Percentiles rank a stretch among this genome's conserved stretches.
These are phyloP conservation scores for Pipistrellus nathusii DNA, from an alignment of 2,797 vertebrate genomes.

Conservation along the genomic window DNA sequence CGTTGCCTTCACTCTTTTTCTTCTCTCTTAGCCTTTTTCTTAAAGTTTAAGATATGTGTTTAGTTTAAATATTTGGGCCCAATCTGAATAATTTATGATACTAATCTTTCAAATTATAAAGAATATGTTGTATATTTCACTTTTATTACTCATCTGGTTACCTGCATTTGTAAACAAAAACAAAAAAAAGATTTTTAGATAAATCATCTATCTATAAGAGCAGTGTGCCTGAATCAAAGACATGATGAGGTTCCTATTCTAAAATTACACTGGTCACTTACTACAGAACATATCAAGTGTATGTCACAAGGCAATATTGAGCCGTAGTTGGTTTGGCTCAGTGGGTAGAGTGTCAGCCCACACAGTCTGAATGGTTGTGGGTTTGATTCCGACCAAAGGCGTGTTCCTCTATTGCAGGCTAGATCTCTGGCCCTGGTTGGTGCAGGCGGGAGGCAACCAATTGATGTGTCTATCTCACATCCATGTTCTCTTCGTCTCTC, in stretches of 20 bases:
- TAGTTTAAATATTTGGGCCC: not conserved
- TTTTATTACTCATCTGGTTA: not conserved
- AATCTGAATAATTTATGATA: constrained; percentile 6
- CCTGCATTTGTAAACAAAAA: not conserved
- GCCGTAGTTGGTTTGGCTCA: too few species aligned
- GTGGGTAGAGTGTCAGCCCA: too few species aligned
- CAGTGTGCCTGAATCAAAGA: not conserved
- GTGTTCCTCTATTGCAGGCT: too few species aligned
- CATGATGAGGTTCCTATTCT: not conserved
- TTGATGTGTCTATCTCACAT: too few species aligned
- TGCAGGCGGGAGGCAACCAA: too few species aligned
- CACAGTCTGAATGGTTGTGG: too few species aligned
- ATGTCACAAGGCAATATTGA: not conserved
- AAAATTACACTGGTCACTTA: not conserved
- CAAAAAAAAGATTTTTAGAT: not conserved
- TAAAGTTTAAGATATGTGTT: not conserved
- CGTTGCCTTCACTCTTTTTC: not conserved
- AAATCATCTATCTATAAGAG: not conserved
- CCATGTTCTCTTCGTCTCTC: too few species aligned
- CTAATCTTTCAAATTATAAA: not conserved
- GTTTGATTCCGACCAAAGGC: too few species aligned
- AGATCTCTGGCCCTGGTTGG: too few species aligned
- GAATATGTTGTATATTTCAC: not conserved
- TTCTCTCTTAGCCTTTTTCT: not conserved
- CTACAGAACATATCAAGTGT: accelerated